These are phyloP conservation scores for Eriocheir sinensis DNA, from an alignment of 1,140 invertebrate genomes.

Conservation along the genomic window DNA sequence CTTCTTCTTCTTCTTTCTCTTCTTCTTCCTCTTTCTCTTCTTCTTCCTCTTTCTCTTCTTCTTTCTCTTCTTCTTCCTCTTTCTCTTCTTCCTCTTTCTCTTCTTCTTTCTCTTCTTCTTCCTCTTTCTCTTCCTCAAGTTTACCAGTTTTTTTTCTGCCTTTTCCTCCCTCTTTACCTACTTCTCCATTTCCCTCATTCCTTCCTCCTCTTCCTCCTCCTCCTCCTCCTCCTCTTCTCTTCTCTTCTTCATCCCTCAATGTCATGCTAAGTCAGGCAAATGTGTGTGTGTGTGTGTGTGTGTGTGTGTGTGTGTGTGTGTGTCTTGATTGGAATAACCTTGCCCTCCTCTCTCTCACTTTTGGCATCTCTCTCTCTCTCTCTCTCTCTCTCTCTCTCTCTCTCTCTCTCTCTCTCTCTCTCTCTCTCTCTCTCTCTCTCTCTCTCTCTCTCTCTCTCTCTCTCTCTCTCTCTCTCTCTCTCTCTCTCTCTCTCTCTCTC, in stretches of 20 bases:
- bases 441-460: slow-evolving; percentile 6
- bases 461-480: slow-evolving; percentile 12
- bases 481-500: neutral
- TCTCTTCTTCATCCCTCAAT: too few species aligned
- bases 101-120: too few species aligned
- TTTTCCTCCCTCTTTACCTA: neutral
- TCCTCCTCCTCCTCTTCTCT: too few species aligned
- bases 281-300: neutral
- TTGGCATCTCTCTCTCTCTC: neutral
- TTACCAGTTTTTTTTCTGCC: too few species aligned
- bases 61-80: too few species aligned
- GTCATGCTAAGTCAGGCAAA: too few species aligned
- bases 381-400: slow-evolving; percentile 28
- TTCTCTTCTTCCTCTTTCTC: too few species aligned
- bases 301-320: slow-evolving; percentile 24
- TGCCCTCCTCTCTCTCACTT: slow-evolving; percentile 3
- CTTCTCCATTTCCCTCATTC: too few species aligned
- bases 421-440: slow-evolving; percentile 30
- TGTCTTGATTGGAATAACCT: too few species aligned
- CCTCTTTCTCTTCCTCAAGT: too few species aligned
- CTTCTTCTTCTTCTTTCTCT: neutral
- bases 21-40: neutral
- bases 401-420: slow-evolving; percentile 13
- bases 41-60: neutral
- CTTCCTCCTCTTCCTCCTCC: neutral